Evolutionary conservation across 2,888 invertebrate species (phyloP).

Genomic region (Steinernema hermaphroditum): DNA sequence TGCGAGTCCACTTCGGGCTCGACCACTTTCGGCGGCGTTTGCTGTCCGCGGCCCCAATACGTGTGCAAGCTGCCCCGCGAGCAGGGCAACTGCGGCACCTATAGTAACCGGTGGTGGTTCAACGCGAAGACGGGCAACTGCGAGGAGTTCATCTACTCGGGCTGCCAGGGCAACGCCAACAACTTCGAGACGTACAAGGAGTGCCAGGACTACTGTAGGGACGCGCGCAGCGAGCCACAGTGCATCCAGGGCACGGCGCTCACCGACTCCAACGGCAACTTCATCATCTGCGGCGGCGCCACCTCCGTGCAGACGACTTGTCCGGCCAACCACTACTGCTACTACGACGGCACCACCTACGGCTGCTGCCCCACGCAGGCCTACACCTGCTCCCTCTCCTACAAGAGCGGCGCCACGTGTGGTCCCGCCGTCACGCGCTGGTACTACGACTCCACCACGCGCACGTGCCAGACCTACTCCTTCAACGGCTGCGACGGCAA

Average conservation of each 20-base stretch:
- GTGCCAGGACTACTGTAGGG: slow-evolving; percentile 65
- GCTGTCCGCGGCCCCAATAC: slow-evolving; percentile 66
- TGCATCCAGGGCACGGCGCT: slow-evolving; percentile 66
- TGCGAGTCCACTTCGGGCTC: slow-evolving; percentile 64
- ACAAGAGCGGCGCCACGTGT: slow-evolving; percentile 64
- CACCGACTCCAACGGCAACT: slow-evolving; percentile 65
- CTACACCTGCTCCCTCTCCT: slow-evolving; percentile 65
- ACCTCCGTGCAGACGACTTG: slow-evolving; percentile 58
- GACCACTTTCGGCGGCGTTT: slow-evolving; percentile 59
- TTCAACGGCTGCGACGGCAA: slow-evolving; percentile 67
- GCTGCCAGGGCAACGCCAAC: slow-evolving; percentile 63
- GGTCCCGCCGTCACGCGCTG: slow-evolving; percentile 66
- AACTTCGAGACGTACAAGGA: slow-evolving; percentile 66
- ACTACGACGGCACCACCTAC: slow-evolving; percentile 66
- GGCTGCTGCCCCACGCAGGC: slow-evolving; percentile 52
- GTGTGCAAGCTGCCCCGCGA: slow-evolving; percentile 65
- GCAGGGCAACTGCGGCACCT: slow-evolving; percentile 65
- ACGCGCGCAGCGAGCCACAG: slow-evolving; percentile 63
- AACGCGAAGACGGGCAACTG: slow-evolving; percentile 67
- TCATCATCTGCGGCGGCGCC: slow-evolving; percentile 62
- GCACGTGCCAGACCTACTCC: slow-evolving; percentile 57
- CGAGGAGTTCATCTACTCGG: slow-evolving; percentile 66
- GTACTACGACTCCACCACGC: slow-evolving; percentile 60
- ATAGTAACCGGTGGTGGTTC: slow-evolving; percentile 66
- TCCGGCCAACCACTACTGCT: slow-evolving; percentile 66